Evolutionary conservation across 2,888 invertebrate genomes (phyloP), one percentile per base, ranked within the genome.

Genomic region (Noctua fimbriata): DNA sequence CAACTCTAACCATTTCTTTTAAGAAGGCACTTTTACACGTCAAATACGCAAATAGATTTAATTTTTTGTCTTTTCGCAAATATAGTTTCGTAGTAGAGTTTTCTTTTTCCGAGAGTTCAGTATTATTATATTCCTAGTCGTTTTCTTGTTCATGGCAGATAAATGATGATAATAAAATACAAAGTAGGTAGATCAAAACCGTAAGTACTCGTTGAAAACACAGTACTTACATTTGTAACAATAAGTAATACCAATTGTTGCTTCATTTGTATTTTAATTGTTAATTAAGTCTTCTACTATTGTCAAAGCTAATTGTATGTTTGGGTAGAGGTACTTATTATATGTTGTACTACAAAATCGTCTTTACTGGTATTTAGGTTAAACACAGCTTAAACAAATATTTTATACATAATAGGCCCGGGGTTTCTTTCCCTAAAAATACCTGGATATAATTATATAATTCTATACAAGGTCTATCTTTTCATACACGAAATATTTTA

Each of bases 241-340:
- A 58, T 78, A 41, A 67, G 67, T 41, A 36, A 28, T 24, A 78
- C 24, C 36, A 55, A 63, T 49, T 63, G 16, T 63, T 41, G 12
- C 24, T 24, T 36, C 32, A 58, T 47, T n/a, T 69, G 16, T 63
- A n/a, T 21, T 65, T 36, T 69, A 63, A 79, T 69, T 69, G 44
- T 65, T 47, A 79, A 65, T 80, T 65, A 47, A 14, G 12, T 24
- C 21, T 21, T 28, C 63, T 70, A 47, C 69, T 32, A 44, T 52
- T 44, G 63, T 69, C 63, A 79, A 79, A 70, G 63, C 32, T 66
- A 7, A 44, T 55, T 65, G 36, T 75, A 44, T 65, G 28, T 36
- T 63, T 70, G 16, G 28, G 36, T 47, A 12, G 14, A 60, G 18
- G 65, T 47, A 78, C 16, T 18, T 32, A 47, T 36, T 65, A 70